Percentiles rank a stretch among this genome's conserved stretches.
These are phyloP conservation scores for Oncorhynchus clarkii DNA, from an alignment of 2,113 vertebrate genomes.

Conservation along the genomic window DNA sequence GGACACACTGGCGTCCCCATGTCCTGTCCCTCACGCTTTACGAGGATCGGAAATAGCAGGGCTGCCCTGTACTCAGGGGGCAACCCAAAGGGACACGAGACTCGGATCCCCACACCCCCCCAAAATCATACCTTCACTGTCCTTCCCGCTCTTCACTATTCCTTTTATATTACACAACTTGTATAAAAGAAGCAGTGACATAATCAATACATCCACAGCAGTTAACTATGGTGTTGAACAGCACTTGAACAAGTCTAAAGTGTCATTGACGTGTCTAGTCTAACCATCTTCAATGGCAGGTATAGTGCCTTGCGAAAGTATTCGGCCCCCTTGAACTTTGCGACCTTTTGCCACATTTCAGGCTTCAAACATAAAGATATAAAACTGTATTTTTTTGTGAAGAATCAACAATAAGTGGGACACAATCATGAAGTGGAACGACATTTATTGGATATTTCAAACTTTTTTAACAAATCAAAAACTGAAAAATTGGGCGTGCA, in stretches of 20 bases:
- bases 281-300: background rate
- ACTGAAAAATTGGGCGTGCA: too few relatives aligned
- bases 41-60: constrained; percentile 70
- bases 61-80: constrained; percentile 22
- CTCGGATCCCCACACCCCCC: background rate
- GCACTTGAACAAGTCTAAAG: background rate
- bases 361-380: too few relatives aligned
- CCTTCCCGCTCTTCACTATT: background rate
- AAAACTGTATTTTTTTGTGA: too few relatives aligned
- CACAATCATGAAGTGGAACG: too few relatives aligned
- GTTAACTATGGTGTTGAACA: background rate
- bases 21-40: constrained; percentile 72
- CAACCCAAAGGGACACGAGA: constrained; percentile 40
- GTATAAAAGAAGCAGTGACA: background rate
- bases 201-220: background rate
- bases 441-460: too few relatives aligned
- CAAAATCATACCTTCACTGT: background rate
- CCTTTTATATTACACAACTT: background rate
- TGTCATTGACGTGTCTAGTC: background rate
- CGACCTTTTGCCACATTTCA: too few relatives aligned
- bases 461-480: too few relatives aligned
- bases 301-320: too few relatives aligned
- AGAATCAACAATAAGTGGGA: too few relatives aligned
- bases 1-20: constrained; percentile 72
- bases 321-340: too few relatives aligned